These are phyloP conservation scores for Ferrisia virgata DNA, from an alignment of 2,888 invertebrate species.

Conservation along the genomic window DNA sequence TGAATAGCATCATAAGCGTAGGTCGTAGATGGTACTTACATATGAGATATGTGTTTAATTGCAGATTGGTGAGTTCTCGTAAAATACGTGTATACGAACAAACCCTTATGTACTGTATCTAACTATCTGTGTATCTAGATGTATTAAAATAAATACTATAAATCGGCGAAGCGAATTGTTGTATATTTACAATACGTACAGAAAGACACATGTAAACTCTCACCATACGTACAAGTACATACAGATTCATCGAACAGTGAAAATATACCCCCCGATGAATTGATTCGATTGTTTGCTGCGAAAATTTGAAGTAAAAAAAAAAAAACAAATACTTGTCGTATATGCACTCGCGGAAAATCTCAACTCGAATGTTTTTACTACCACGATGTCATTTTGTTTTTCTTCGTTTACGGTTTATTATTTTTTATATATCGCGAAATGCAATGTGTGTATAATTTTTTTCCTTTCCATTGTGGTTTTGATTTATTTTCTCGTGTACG, in stretches of 20 bases:
- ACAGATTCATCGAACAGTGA: not conserved
- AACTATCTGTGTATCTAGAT: too few species aligned
- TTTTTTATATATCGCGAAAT: not conserved
- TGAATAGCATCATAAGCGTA: too few species aligned
- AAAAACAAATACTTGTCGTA: too few species aligned
- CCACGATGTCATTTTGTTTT: conserved; percentile 18
- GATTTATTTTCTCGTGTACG: not conserved
- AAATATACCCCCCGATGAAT: not conserved
- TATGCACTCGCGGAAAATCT: not conserved
- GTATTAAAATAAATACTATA: not conserved
- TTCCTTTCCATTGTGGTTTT: not conserved
- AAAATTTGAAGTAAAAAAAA: not conserved
- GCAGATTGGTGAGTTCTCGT: too few species aligned
- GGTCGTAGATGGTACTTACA: too few species aligned
- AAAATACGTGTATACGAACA: too few species aligned
- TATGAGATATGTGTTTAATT: too few species aligned
- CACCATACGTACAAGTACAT: too few species aligned
- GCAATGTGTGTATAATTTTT: not conserved
- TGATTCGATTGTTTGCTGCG: not conserved
- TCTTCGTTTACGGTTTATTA: not conserved
- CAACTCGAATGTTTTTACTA: not conserved
- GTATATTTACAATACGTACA: too few species aligned
- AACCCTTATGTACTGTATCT: too few species aligned
- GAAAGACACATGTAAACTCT: not conserved
- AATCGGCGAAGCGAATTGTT: not conserved